These are phyloP conservation scores for Lepas anatifera DNA, from an alignment of 2,888 invertebrate species.

Conservation along the genomic window DNA sequence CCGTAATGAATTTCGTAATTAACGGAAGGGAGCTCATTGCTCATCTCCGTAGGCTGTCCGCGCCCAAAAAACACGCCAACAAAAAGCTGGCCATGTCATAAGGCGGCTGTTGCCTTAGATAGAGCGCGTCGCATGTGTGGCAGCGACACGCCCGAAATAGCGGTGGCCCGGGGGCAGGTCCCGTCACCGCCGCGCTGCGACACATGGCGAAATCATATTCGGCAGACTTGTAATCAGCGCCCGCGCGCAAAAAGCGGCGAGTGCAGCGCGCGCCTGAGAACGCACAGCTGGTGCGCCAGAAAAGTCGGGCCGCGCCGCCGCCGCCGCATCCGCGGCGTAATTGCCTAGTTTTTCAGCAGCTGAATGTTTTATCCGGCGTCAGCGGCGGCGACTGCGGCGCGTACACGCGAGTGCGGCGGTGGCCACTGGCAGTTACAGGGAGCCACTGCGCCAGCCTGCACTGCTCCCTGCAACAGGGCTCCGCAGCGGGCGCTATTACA, in stretches of 20 bases:
- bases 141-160: not conserved
- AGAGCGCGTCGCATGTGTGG: not conserved
- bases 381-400: not conserved
- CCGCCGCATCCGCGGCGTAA: not conserved
- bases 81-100: not conserved
- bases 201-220: slow-evolving; percentile 3
- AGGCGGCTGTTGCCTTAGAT: not conserved
- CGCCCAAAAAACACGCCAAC: not conserved
- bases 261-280: not conserved
- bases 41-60: not conserved
- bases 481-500: no score
- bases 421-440: no score
- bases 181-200: not conserved
- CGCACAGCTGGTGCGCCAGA: not conserved
- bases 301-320: not conserved
- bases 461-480: no score
- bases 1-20: slow-evolving; percentile 12
- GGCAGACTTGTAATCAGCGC: slow-evolving; percentile 6
- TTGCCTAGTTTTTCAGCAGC: not conserved
- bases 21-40: not conserved
- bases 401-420: not conserved
- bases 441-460: no score
- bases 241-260: not conserved
- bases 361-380: slow-evolving; percentile 7
- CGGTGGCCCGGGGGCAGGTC: not conserved